Evolutionary conservation across 2,113 vertebrate species (phyloP).

Genomic region (Ammospiza nelsoni): DNA sequence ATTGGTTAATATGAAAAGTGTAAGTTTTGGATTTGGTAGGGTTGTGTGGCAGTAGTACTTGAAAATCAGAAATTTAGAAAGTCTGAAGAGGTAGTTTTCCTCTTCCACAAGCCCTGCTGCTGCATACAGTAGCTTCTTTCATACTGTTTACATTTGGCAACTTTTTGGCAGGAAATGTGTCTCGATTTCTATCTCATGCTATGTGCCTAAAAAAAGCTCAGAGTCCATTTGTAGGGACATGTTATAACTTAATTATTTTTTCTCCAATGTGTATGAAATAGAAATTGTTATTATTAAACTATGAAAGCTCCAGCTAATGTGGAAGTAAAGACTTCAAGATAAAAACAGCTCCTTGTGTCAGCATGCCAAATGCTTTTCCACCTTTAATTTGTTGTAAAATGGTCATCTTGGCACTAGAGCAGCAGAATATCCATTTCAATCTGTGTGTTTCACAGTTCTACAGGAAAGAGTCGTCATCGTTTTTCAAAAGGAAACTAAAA

Average conservation of each 20-base stretch:
- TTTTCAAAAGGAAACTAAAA: slow-evolving; percentile 47
- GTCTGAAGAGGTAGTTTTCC: background rate
- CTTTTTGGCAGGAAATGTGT: background rate
- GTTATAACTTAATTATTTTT: background rate
- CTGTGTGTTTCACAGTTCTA: slow-evolving; percentile 39
- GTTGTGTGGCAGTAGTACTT: background rate
- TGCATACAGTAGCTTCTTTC: background rate
- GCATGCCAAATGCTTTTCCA: background rate
- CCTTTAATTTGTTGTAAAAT: slow-evolving; percentile 13
- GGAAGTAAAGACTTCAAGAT: background rate
- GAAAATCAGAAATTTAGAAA: background rate
- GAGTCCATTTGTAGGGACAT: background rate
- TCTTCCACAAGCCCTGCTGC: background rate
- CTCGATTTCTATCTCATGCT: background rate
- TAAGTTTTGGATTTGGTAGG: background rate
- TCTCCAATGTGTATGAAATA: background rate
- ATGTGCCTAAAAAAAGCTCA: background rate
- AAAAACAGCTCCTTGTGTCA: background rate
- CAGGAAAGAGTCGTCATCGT: slow-evolving; percentile 16
- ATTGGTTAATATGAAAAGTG: background rate
- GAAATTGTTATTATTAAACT: background rate
- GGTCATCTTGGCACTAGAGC: background rate
- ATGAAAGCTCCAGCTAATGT: background rate
- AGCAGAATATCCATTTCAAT: slow-evolving; percentile 11
- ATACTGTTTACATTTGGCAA: background rate